Evolutionary conservation across 2,888 invertebrate genomes (phyloP).

Genomic region (Pyrgus malvae): DNA sequence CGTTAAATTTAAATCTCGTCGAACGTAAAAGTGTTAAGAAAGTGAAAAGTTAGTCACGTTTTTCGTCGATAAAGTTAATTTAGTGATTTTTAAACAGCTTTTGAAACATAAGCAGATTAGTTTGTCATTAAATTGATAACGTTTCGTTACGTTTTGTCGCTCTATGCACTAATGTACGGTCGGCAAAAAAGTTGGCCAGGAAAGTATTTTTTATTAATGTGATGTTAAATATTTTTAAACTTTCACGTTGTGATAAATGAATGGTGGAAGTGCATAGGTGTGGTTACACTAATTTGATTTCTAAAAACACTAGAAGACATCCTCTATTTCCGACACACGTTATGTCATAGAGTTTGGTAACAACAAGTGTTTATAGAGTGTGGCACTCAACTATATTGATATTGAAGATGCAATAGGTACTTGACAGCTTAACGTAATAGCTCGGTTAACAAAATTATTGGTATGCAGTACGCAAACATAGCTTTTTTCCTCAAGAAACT

Average conservation of each 20-base stretch:
- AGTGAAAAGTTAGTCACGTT: conserved; percentile 21
- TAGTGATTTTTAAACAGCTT: neutral
- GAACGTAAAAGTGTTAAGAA: conserved; percentile 25
- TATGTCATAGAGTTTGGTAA: conserved; percentile 59
- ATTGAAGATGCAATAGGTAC: neutral
- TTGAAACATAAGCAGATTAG: neutral
- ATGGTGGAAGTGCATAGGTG: neutral
- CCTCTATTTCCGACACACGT: conserved; percentile 34
- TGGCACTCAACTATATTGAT: conserved; percentile 36
- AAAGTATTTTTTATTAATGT: conserved; percentile 12
- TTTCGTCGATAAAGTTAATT: conserved; percentile 5
- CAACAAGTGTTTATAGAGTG: conserved; percentile 61
- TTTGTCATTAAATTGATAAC: conserved; percentile 4
- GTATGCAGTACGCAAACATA: neutral
- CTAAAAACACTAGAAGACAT: conserved; percentile 34
- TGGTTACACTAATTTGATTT: conserved; percentile 42
- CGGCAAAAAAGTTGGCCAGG: too few relatives aligned
- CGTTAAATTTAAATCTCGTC: conserved; percentile 14
- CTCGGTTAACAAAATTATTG: neutral
- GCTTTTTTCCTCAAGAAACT: neutral
- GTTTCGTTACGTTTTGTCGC: conserved; percentile 10
- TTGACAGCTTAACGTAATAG: conserved; percentile 8
- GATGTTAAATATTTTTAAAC: conserved; percentile 1
- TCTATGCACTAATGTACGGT: conserved; percentile 14
- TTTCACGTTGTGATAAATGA: conserved; percentile 9